These are phyloP conservation scores for Pygathrix nemaeus DNA, from an alignment of 2,113 vertebrate genomes.

Conservation along the genomic window DNA sequence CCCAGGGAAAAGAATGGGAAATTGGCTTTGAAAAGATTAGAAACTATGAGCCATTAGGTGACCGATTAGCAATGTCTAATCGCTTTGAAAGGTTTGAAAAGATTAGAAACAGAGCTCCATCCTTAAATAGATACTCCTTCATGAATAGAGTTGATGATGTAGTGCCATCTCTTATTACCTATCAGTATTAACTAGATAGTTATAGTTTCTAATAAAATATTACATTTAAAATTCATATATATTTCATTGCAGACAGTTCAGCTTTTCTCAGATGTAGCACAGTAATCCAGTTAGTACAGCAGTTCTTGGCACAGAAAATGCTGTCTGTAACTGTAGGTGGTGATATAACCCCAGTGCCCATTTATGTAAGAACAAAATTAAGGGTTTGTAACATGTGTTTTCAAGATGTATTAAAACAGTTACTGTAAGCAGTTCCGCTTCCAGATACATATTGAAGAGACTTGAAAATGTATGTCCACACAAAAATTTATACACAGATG, in stretches of 20 bases:
- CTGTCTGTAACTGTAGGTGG: not conserved
- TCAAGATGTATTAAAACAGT: not conserved
- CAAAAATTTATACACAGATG: not conserved
- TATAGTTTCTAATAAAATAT: not conserved
- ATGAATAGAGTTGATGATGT: not conserved
- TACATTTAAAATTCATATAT: not conserved
- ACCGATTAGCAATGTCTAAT: too few species aligned
- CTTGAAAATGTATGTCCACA: not conserved
- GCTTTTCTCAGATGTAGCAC: not conserved
- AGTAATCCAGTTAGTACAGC: not conserved
- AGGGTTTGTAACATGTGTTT: not conserved
- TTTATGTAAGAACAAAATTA: not conserved
- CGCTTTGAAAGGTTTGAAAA: too few species aligned
- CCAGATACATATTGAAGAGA: not conserved
- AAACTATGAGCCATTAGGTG: too few species aligned
- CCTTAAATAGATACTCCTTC: not conserved
- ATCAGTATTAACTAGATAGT: not conserved
- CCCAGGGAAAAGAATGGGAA: not conserved
- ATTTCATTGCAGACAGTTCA: not conserved
- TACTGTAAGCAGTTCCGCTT: not conserved
- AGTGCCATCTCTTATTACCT: not conserved
- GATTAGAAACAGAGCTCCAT: not conserved
- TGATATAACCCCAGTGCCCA: not conserved
- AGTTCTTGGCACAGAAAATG: not conserved
- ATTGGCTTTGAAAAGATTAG: conserved; percentile 14